A percentile compares a stretch with the other conserved stretches of the same genome.
phyloP scores from a whole-genome alignment of 2,113 vertebrate species.

The Mormyrus lacerda region DNA sequence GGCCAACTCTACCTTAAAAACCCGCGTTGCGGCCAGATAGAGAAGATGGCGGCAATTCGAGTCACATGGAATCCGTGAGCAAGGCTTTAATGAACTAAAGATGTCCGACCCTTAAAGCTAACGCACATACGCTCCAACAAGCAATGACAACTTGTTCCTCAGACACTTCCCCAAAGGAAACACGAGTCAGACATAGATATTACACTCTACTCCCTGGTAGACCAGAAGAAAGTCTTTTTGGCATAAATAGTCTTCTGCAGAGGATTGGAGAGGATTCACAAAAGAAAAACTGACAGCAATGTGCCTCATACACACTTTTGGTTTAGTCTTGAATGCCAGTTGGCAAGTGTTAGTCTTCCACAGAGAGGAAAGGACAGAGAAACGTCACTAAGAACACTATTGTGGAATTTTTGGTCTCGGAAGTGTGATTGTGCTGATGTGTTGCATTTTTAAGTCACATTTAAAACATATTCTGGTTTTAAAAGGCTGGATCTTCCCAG shows the following conservation, averaged over 20 bases:
- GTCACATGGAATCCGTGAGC: background rate
- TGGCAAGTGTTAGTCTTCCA: background rate
- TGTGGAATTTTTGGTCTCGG: background rate
- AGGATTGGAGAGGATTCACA: background rate
- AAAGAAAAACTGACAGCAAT: background rate
- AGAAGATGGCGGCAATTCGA: background rate
- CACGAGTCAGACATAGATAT: background rate
- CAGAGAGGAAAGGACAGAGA: background rate
- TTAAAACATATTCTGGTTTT: background rate
- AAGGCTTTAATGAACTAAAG: background rate
- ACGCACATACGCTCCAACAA: background rate
- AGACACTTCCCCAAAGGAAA: background rate
- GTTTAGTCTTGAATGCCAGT: background rate
- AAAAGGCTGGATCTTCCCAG: background rate
- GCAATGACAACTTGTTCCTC: background rate
- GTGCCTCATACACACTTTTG: background rate
- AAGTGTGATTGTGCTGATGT: background rate
- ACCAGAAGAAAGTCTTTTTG: background rate
- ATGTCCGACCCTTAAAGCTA: background rate
- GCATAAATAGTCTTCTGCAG: background rate
- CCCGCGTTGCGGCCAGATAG: background rate
- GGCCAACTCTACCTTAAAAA: background rate
- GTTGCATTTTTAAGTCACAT: background rate
- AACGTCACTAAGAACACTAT: background rate
- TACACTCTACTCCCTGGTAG: background rate